phyloP scores from a whole-genome alignment of 2,113 vertebrate species.

The Myrmophylax atrothorax region DNA sequence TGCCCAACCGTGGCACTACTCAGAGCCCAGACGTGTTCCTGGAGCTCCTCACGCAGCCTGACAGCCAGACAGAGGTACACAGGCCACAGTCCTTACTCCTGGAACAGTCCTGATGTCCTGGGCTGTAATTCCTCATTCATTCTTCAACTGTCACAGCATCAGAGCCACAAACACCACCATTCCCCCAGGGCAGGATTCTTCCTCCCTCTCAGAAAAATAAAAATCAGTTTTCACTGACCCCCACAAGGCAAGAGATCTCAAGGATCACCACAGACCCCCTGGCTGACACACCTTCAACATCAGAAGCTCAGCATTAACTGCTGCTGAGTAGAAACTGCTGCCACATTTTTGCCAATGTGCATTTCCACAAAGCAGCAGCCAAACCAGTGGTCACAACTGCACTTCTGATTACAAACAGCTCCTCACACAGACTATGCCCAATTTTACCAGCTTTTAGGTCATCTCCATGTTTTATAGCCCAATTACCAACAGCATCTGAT shows the following conservation, averaged over 20 bases:
- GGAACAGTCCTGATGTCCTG: not conserved
- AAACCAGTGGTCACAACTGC: not conserved
- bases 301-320: not conserved
- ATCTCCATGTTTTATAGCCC: not conserved
- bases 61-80: not conserved
- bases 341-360: not conserved
- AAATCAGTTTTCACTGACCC: not conserved
- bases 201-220: not conserved
- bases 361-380: not conserved
- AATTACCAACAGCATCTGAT: slow-evolving; percentile 12
- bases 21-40: not conserved
- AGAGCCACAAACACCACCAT: not conserved
- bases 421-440: not conserved
- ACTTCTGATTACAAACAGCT: not conserved
- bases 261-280: not conserved
- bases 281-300: not conserved
- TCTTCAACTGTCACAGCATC: not conserved
- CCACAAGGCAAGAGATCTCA: not conserved
- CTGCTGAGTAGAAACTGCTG: not conserved
- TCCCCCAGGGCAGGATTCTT: not conserved
- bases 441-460: not conserved
- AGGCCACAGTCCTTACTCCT: not conserved
- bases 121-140: not conserved
- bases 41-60: not conserved
- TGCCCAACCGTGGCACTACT: not conserved